Percentiles rank a stretch among this genome's conserved stretches.
Conservation (phyloP, 2,888 invertebrate species). For the Notocelia uddmanniana region DNA sequence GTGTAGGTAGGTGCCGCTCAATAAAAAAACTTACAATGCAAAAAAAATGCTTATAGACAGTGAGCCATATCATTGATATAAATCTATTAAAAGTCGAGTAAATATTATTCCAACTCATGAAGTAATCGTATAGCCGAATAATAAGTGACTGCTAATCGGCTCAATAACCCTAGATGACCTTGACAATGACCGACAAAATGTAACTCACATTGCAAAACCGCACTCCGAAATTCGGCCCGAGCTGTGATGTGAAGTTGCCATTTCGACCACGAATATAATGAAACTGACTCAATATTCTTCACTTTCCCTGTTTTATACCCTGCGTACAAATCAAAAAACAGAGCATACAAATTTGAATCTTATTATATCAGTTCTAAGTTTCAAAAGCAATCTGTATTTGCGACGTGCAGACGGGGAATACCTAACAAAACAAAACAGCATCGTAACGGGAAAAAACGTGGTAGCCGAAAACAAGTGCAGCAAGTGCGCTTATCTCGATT, state of each 20-base stretch:
- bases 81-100: no score
- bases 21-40: no score
- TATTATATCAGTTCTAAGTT: neutral
- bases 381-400: neutral
- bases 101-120: no score
- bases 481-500: neutral
- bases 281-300: neutral
- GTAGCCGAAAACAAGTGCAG: neutral
- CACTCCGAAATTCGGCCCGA: slow-evolving; percentile 2
- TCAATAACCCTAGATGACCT: neutral
- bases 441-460: neutral
- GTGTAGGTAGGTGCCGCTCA: no score
- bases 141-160: no score
- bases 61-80: no score
- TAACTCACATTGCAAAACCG: slow-evolving; percentile 17
- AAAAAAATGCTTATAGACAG: no score
- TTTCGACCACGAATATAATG: neutral
- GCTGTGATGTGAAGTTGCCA: neutral
- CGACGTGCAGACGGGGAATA: neutral
- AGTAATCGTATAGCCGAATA: no score
- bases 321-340: neutral
- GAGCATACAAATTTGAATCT: neutral
- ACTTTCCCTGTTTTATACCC: neutral
- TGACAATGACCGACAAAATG: neutral
- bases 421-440: neutral